These are phyloP conservation scores for Monarcha castaneiventris DNA, from an alignment of 2,113 vertebrate species.

Conservation along the genomic window DNA sequence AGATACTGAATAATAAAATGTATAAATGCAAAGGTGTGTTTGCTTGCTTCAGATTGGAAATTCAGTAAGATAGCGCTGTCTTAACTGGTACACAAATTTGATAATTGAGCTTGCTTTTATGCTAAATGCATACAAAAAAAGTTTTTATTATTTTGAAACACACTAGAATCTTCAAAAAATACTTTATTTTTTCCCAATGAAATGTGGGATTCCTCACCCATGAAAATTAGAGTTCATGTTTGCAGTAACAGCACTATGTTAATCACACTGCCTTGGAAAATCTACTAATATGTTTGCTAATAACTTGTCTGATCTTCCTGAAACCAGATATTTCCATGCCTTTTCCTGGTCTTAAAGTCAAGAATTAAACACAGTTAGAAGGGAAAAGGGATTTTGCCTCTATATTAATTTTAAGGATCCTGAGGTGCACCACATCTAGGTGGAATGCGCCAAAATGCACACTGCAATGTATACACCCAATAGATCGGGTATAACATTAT, in stretches of 20 bases:
- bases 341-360: no score
- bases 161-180: neutral
- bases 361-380: no score
- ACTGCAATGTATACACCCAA: no score
- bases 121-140: neutral
- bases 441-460: no score
- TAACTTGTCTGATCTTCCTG: neutral
- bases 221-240: neutral
- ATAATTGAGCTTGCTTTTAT: neutral
- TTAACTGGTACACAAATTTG: neutral
- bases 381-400: no score
- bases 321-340: neutral
- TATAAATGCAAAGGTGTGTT: accelerated
- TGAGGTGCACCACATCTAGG: no score
- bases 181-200: neutral
- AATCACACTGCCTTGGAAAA: neutral
- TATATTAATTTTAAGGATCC: no score
- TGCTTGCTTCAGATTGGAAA: neutral
- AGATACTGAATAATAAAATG: neutral
- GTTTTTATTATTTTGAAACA: neutral
- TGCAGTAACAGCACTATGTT: neutral
- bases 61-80: neutral
- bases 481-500: no score
- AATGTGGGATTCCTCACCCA: neutral
- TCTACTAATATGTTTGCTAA: neutral